phyloP scores from a whole-genome alignment of 2,888 invertebrate genomes.

The Drosophila subquinaria region DNA sequence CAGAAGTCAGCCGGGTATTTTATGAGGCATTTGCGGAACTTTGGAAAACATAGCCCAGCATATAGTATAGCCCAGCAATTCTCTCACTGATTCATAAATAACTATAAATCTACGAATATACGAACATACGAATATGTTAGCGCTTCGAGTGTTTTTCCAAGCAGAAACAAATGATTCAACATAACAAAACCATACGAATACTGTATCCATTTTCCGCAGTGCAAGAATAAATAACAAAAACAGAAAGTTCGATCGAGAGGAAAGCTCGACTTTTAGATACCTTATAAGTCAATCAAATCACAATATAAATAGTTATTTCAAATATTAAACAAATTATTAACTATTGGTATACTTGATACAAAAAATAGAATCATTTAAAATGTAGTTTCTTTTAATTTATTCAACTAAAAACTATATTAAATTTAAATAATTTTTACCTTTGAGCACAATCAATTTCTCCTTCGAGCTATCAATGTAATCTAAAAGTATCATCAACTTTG shows the following conservation, averaged over 20 bases:
- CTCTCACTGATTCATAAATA: conserved; percentile 13
- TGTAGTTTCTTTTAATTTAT: no score
- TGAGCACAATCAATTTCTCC: no score
- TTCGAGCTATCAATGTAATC: neutral
- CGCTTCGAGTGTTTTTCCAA: conserved; percentile 6
- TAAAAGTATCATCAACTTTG: neutral
- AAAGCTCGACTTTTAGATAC: neutral
- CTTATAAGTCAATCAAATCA: neutral
- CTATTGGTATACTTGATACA: no score
- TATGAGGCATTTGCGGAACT: conserved; percentile 35
- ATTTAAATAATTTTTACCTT: no score
- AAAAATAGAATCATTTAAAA: no score
- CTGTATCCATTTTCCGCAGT: conserved; percentile 1
- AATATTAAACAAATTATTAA: no score
- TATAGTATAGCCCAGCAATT: neutral
- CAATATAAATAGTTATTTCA: no score
- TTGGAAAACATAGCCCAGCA: conserved; percentile 12
- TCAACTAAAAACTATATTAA: no score
- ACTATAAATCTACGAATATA: conserved; percentile 36
- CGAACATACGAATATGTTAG: conserved; percentile 2
- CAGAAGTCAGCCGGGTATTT: conserved; percentile 37
- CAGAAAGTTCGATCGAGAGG: neutral
- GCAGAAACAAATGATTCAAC: conserved; percentile 16
- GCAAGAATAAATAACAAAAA: conserved; percentile 9
- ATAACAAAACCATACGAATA: conserved; percentile 8